Evolutionary conservation across 2,888 invertebrate genomes (phyloP).

Genomic region (Apamea crenata): DNA sequence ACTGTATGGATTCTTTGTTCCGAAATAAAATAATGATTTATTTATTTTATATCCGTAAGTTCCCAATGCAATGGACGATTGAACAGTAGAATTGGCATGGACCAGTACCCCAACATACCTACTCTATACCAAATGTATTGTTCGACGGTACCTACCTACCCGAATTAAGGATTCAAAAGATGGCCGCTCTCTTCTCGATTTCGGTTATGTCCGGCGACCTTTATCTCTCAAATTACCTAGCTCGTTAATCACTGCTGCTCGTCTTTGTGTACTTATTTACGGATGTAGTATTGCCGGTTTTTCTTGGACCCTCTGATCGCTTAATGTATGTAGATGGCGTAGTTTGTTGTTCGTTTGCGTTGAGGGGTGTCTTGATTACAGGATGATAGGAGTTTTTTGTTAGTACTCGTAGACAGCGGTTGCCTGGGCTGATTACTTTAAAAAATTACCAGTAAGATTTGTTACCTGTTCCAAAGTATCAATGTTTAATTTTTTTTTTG

Average conservation of each 20-base stretch:
- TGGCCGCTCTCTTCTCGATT: conserved; percentile 59
- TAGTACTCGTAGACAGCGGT: not conserved
- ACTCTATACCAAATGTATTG: not conserved
- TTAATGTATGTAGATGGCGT: conserved; percentile 31
- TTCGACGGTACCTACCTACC: conserved; percentile 8
- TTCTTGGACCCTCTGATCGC: conserved; percentile 51
- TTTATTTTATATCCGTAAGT: not conserved
- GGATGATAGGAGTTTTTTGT: not conserved
- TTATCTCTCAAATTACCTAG: conserved; percentile 72
- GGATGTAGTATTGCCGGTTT: conserved; percentile 41
- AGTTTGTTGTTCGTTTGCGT: conserved; percentile 4
- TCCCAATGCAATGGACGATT: not conserved
- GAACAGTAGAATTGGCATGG: not conserved
- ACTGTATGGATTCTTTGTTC: no score
- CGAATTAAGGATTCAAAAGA: conserved; percentile 63
- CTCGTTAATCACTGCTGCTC: conserved; percentile 73
- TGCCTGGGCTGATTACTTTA: not conserved
- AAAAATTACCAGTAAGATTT: not conserved
- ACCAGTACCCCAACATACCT: not conserved
- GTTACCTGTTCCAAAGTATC: not conserved
- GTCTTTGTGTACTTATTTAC: conserved; percentile 59
- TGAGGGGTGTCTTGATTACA: not conserved
- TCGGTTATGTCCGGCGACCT: conserved; percentile 68
- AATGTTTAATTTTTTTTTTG: not conserved
- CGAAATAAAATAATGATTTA: no score